Evolutionary conservation across 2,113 vertebrate genomes (phyloP).

Genomic region (Mustelus asterias): DNA sequence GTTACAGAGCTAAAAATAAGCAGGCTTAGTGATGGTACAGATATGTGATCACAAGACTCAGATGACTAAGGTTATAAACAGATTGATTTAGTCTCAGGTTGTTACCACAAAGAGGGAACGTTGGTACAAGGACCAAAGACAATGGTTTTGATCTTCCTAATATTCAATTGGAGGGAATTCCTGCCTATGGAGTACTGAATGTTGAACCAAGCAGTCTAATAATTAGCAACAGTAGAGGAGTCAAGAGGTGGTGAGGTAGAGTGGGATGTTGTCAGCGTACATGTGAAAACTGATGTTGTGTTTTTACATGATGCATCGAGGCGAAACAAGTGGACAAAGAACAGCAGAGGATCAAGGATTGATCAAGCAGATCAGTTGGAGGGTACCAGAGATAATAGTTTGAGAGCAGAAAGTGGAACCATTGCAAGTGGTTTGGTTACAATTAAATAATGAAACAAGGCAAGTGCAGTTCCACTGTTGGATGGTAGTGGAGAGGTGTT

Average conservation of each 20-base stretch:
- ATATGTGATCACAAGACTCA: too few species aligned
- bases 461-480: neutral
- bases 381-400: neutral
- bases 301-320: neutral
- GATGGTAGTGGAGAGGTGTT: neutral
- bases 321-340: neutral
- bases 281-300: neutral
- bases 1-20: neutral
- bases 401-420: neutral
- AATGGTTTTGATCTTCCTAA: neutral
- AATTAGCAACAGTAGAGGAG: neutral
- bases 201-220: neutral
- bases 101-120: neutral
- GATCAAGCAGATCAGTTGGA: neutral
- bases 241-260: neutral
- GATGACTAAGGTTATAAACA: too few species aligned
- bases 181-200: neutral
- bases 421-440: neutral
- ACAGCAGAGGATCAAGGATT: neutral
- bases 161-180: neutral
- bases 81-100: neutral
- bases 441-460: neutral
- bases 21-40: neutral
- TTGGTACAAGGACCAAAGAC: neutral
- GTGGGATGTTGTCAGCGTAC: too few species aligned